Evolutionary conservation across 2,888 invertebrate genomes (phyloP).

Genomic region (Eucera pruinosa): DNA sequence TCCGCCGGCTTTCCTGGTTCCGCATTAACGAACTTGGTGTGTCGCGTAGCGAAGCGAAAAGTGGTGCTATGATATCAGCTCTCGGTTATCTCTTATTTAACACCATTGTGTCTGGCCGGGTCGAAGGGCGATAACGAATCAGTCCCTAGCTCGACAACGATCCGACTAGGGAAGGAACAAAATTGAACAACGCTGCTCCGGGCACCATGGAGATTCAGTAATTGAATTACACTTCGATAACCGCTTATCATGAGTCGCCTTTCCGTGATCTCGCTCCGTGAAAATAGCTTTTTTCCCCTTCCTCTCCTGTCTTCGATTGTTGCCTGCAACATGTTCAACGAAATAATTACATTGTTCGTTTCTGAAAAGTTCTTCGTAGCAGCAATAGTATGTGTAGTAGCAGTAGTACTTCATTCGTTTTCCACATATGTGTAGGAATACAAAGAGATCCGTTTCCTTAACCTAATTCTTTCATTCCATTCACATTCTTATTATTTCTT

Average conservation of each 20-base stretch:
- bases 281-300: conserved; percentile 60
- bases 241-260: conserved; percentile 67
- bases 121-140: conserved; percentile 80
- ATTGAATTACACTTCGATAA: conserved; percentile 83
- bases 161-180: conserved; percentile 56
- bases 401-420: no score
- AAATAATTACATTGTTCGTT: conserved; percentile 48
- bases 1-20: background rate
- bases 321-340: background rate
- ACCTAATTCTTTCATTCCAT: no score
- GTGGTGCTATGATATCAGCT: conserved; percentile 68
- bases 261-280: conserved; percentile 47
- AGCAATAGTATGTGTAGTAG: no score
- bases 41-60: conserved; percentile 40
- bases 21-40: conserved; percentile 63
- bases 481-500: no score
- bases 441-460: no score
- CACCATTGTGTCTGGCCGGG: conserved; percentile 79
- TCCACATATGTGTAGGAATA: no score
- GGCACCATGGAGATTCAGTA: conserved; percentile 80
- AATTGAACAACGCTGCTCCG: conserved; percentile 76
- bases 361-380: background rate
- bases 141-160: conserved; percentile 58
- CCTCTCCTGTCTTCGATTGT: background rate
- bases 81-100: conserved; percentile 81